phyloP scores from a whole-genome alignment of 1,140 invertebrate species.

The Trichonephila clavata region DNA sequence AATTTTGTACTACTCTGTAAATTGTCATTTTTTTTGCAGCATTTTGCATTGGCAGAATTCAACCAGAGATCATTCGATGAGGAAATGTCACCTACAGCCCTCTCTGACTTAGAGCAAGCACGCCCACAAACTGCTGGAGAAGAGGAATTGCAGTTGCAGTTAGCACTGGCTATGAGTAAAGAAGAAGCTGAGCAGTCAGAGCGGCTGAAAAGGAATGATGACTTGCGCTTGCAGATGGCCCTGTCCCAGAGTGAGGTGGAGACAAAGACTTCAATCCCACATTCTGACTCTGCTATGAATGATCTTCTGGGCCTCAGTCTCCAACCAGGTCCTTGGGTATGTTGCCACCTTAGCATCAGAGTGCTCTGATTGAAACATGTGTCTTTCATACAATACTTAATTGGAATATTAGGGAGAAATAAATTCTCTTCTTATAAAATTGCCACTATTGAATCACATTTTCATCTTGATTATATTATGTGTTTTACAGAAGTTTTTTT shows the following conservation, averaged over 20 bases:
- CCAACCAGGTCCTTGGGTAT: background rate
- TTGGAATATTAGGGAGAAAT: background rate
- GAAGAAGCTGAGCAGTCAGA: slow-evolving; percentile 99
- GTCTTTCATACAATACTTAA: background rate
- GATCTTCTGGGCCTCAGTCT: slow-evolving; percentile 62
- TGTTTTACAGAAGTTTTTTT: background rate
- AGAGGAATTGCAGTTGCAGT: slow-evolving; percentile 97
- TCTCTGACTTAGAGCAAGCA: slow-evolving; percentile 93
- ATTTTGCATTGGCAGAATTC: slow-evolving; percentile 60
- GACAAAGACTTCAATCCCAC: background rate
- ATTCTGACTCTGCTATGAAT: slow-evolving; percentile 36
- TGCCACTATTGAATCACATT: background rate
- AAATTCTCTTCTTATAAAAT: background rate
- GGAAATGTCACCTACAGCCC: slow-evolving; percentile 48
- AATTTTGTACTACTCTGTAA: background rate
- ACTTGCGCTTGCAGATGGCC: slow-evolving; percentile 95
- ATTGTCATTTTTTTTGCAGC: slow-evolving; percentile 8
- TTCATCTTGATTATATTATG: background rate
- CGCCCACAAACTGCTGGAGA: slow-evolving; percentile 97
- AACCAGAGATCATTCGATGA: slow-evolving; percentile 49
- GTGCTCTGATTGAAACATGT: background rate
- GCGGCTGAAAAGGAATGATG: slow-evolving; percentile 93
- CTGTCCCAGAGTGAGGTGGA: slow-evolving; percentile 93
- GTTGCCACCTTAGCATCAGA: background rate
- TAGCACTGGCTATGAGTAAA: slow-evolving; percentile 98